Conservation (phyloP, 2,888 invertebrate genomes). For the Meta bourneti region DNA sequence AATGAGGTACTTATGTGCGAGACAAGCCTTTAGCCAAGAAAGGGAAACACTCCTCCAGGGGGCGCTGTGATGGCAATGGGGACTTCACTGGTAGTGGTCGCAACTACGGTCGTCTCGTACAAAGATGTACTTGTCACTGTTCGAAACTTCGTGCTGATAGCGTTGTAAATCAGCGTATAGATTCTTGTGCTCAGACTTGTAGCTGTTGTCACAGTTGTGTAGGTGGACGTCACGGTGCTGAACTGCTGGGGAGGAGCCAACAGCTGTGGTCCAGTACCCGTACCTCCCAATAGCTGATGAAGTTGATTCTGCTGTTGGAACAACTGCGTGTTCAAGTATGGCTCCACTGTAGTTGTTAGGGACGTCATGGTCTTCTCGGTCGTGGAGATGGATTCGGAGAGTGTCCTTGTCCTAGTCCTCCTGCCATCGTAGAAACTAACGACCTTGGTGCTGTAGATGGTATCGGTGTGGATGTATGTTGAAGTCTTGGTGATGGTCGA, state of each 20-base stretch:
- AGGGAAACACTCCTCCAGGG: conserved; percentile 74
- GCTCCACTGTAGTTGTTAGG: conserved; percentile 77
- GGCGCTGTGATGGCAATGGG: conserved; percentile 70
- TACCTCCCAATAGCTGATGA: conserved; percentile 75
- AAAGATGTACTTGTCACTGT: conserved; percentile 78
- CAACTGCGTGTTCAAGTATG: conserved; percentile 77
- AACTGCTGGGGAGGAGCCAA: conserved; percentile 68
- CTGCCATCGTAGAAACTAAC: conserved; percentile 78
- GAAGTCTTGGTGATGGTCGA: conserved; percentile 78
- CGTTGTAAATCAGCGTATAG: conserved; percentile 78
- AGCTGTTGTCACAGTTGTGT: conserved; percentile 77
- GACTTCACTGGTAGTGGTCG: conserved; percentile 69
- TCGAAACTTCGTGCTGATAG: conserved; percentile 78
- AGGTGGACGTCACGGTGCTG: conserved; percentile 77
- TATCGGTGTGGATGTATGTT: conserved; percentile 78
- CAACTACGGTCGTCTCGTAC: conserved; percentile 77
- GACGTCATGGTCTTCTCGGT: conserved; percentile 77
- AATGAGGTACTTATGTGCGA: conserved; percentile 46
- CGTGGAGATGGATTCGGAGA: conserved; percentile 77
- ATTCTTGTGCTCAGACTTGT: conserved; percentile 78
- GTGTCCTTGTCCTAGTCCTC: conserved; percentile 77
- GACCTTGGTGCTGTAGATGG: conserved; percentile 78
- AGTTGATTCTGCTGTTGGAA: conserved; percentile 76
- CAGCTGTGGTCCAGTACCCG: conserved; percentile 46
- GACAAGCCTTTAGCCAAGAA: conserved; percentile 45